Evolutionary conservation across 2,797 vertebrate species (phyloP), one percentile per base, ranked within the genome.

Genomic region (Alcedo quadribrachys): DNA sequence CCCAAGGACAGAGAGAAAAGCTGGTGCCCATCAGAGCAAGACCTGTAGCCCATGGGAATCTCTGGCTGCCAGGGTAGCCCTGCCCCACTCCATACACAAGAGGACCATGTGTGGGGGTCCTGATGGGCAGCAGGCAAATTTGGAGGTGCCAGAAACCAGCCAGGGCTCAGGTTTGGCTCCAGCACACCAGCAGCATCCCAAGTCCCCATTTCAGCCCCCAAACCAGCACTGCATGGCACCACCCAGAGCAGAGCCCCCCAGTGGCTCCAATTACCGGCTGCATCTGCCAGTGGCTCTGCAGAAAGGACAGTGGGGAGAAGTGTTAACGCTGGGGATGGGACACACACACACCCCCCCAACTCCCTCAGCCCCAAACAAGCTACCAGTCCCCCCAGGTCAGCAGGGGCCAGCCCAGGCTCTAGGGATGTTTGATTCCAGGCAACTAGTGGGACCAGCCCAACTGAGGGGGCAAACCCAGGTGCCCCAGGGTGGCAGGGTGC

Each of bases 271-370:
- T 97, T 97, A 97, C 97, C 97, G 2, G 68, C 89, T 96, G 89
- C 74, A 1, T 97, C 96, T 35, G 94, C 90, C 12, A 81, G 92
- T 8, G 69, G 89, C 40, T 97, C 97, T 97, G 97, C 22, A 11
- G 96, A 57, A 70, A 96, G 87, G 96, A 95, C 30, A 91, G 8
- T 58, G 88, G 86, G 94, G 37, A 95, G 84, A 95, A 62, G 11
- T 10, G 85, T 96, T 90, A 96, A 96, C 6, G 22, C 22, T 12
- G 61, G 37, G 24, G 37, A 91, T 0, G 1, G 25, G 1, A 20
- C 2, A 68, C 28, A 62, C 2, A 7, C 0, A 0, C 3, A 5
- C 8, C 3, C 28, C 15, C 32, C 33, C 0, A 0, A 8, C 3
- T 32, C 43, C 71, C 61, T 30, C 22, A 12, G 9, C 20, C 61